A percentile compares a stretch with the other conserved stretches of the same genome.
phyloP scores from a whole-genome alignment of 2,113 vertebrate genomes.

The Coptodon rendalli region DNA sequence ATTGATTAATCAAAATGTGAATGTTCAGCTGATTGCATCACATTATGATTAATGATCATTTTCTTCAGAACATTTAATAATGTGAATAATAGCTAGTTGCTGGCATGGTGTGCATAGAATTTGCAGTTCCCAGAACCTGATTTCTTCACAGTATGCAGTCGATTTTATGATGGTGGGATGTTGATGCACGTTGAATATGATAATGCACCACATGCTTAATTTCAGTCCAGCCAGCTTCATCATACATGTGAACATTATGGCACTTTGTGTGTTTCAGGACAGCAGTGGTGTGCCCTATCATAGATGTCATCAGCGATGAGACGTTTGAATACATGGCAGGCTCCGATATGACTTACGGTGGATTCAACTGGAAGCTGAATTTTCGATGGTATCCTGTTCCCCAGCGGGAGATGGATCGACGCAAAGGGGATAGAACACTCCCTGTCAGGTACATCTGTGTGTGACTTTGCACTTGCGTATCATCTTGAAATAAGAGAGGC shows the following conservation, averaged over 20 bases:
- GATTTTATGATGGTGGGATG: not conserved
- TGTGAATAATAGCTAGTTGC: not conserved
- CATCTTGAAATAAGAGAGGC: not conserved
- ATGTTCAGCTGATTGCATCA: not conserved
- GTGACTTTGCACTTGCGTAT: not conserved
- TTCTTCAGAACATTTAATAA: not conserved
- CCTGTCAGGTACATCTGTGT: conserved; percentile 81
- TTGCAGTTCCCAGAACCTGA: not conserved
- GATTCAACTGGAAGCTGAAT: conserved; percentile 98
- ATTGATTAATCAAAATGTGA: not conserved
- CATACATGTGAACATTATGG: not conserved
- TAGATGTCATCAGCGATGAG: conserved; percentile 98
- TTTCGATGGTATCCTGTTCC: conserved; percentile 98
- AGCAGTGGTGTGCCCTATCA: conserved; percentile 95
- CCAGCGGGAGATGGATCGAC: conserved; percentile 94
- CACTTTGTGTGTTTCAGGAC: conserved; percentile 67
- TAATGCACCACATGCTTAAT: not conserved
- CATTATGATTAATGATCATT: not conserved
- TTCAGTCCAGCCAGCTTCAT: not conserved
- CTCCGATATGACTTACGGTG: conserved; percentile 97
- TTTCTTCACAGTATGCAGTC: not conserved
- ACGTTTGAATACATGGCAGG: conserved; percentile 99
- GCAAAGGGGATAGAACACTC: conserved; percentile 93
- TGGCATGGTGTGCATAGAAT: not conserved
- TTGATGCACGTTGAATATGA: not conserved